Conservation (phyloP, 2,888 invertebrate genomes). For the Pristionchus japonicus region DNA sequence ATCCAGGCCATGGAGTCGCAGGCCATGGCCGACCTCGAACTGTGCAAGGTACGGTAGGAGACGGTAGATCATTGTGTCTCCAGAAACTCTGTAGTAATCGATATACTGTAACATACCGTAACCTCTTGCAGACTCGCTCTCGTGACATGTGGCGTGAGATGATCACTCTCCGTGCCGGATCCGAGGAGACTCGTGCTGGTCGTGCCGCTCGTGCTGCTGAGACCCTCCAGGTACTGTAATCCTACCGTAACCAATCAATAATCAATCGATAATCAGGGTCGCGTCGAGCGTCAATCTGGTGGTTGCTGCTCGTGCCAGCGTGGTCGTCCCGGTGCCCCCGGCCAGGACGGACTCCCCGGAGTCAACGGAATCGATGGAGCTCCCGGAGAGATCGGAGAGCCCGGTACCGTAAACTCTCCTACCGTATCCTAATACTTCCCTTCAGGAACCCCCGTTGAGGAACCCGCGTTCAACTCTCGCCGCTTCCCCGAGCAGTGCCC, state of each 20-base stretch:
- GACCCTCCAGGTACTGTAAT: background rate
- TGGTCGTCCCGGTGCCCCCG: constrained; percentile 38
- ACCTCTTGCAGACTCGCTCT: constrained; percentile 66
- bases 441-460: constrained; percentile 38
- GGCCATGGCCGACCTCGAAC: constrained; percentile 41
- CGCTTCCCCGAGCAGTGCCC: constrained; percentile 45
- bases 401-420: background rate
- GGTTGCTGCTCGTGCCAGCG: constrained; percentile 45
- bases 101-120: background rate
- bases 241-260: background rate
- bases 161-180: constrained; percentile 70
- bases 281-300: background rate
- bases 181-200: constrained; percentile 53
- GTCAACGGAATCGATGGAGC: constrained; percentile 34
- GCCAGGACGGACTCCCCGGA: constrained; percentile 38
- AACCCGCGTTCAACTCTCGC: background rate
- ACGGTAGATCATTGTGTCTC: background rate
- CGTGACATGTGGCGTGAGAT: constrained; percentile 75
- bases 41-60: constrained; percentile 45
- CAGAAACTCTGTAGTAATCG: too few relatives aligned
- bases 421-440: background rate
- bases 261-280: constrained; percentile 27
- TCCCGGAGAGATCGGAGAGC: constrained; percentile 46
- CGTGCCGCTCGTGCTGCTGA: constrained; percentile 42
- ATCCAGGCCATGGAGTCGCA: constrained; percentile 33